A percentile compares a stretch with the other conserved stretches of the same genome.
These are phyloP conservation scores for Callipepla squamata DNA, from an alignment of 2,113 vertebrate species.

Conservation along the genomic window DNA sequence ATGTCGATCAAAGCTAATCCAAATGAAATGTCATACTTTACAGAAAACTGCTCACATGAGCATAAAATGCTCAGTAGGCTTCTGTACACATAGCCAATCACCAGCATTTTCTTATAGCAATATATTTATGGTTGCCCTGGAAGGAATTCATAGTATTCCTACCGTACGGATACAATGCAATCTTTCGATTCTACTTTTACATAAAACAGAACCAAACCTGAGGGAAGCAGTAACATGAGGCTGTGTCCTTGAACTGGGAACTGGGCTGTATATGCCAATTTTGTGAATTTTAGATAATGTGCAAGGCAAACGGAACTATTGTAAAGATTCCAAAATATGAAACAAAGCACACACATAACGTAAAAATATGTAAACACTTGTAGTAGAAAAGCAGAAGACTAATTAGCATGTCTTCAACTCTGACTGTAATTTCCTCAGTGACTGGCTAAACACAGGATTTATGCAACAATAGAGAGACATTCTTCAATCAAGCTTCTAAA, in stretches of 20 bases:
- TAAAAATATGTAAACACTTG: conserved; percentile 2
- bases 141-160: background rate
- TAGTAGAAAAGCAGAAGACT: conserved; percentile 2
- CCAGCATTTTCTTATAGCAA: background rate
- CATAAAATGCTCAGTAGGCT: background rate
- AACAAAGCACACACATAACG: background rate
- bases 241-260: background rate
- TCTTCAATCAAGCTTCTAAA: background rate
- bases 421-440: background rate
- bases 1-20: background rate
- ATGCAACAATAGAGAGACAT: background rate
- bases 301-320: background rate
- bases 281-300: background rate
- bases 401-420: background rate
- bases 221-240: background rate
- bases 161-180: background rate
- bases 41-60: background rate
- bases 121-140: background rate
- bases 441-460: background rate
- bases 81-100: background rate
- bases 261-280: background rate
- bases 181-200: background rate
- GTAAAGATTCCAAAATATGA: background rate
- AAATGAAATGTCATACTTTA: background rate
- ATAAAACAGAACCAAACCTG: background rate